Conservation (phyloP, 2,113 vertebrate genomes). For the Ciconia boyciana region DNA sequence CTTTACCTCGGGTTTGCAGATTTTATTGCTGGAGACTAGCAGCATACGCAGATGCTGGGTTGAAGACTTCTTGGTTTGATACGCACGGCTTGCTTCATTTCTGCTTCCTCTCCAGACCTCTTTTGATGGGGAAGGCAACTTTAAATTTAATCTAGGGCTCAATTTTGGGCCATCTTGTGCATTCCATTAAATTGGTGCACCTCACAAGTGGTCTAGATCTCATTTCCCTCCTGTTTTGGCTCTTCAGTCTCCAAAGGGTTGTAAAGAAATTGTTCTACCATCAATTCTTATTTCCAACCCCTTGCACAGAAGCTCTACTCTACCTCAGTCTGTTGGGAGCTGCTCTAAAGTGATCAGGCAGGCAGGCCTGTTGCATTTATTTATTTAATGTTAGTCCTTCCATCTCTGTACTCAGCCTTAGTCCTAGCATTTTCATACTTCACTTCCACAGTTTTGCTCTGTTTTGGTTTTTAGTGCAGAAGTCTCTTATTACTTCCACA, state of each 20-base stretch:
- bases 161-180: neutral
- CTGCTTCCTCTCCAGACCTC: neutral
- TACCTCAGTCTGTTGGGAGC: conserved; percentile 11
- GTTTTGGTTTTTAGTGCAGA: neutral
- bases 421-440: neutral
- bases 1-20: neutral
- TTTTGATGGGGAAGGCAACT: conserved; percentile 28
- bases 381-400: conserved; percentile 24
- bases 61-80: neutral
- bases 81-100: neutral
- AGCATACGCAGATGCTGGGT: neutral
- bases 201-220: conserved; percentile 1
- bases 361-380: neutral
- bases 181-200: conserved; percentile 13
- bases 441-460: neutral
- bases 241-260: conserved; percentile 15
- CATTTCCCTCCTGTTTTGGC: conserved; percentile 17
- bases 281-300: conserved; percentile 24
- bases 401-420: neutral
- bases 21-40: neutral
- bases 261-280: conserved; percentile 38
- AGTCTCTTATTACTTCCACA: neutral
- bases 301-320: neutral
- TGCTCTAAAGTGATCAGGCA: conserved; percentile 9
- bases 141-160: conserved; percentile 39